These are phyloP conservation scores for Lymantria monacha DNA, from an alignment of 2,888 invertebrate species.

Conservation along the genomic window DNA sequence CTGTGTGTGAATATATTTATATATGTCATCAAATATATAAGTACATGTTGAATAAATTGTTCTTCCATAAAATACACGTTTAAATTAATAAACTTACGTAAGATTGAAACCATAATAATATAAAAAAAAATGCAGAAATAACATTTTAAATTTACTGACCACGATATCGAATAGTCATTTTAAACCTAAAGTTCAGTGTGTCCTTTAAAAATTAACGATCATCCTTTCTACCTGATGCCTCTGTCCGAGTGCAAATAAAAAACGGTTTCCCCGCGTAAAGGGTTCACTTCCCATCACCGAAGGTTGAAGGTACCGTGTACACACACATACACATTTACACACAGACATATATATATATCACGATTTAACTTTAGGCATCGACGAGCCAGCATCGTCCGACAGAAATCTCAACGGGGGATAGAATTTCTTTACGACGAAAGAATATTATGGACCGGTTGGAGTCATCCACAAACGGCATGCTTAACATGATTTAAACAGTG, in stretches of 20 bases:
- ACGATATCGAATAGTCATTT: constrained; percentile 46
- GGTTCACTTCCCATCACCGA: constrained; percentile 83
- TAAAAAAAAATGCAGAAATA: constrained; percentile 6
- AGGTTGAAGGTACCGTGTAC: constrained; percentile 59
- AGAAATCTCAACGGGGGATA: constrained; percentile 75
- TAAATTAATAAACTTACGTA: constrained; percentile 7
- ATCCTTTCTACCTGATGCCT: constrained; percentile 82
- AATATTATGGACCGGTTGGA: constrained; percentile 50
- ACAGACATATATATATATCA: constrained; percentile 33
- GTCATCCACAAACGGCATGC: background rate
- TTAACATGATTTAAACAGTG: too few species aligned
- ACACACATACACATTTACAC: constrained; percentile 30
- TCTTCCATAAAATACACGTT: background rate
- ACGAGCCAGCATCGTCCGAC: constrained; percentile 67
- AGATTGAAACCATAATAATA: background rate
- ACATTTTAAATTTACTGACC: constrained; percentile 12
- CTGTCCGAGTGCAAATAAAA: constrained; percentile 82
- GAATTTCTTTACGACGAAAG: constrained; percentile 66
- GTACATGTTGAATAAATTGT: too few species aligned
- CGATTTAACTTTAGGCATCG: constrained; percentile 48
- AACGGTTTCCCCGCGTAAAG: constrained; percentile 80
- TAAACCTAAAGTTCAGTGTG: constrained; percentile 66
- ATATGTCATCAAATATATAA: too few species aligned
- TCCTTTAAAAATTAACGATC: constrained; percentile 81
- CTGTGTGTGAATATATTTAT: too few species aligned